These are phyloP conservation scores for Laothoe populi DNA, from an alignment of 2,888 invertebrate species.

Conservation along the genomic window DNA sequence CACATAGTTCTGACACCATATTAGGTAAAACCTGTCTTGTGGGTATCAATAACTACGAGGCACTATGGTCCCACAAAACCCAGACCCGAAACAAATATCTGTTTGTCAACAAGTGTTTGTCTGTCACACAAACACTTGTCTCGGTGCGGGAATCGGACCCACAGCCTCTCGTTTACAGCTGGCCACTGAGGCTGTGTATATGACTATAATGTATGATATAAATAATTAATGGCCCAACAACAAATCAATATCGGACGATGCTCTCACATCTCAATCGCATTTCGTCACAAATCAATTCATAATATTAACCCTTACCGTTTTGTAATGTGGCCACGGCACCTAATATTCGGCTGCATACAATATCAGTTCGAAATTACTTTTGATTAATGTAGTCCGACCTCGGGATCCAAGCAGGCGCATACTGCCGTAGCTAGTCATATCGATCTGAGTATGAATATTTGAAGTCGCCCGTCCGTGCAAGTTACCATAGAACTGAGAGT, in stretches of 20 bases:
- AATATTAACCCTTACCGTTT: slow-evolving; percentile 54
- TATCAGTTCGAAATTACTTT: slow-evolving; percentile 73
- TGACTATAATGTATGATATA: background rate
- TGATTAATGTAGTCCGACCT: slow-evolving; percentile 72
- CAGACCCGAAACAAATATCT: too few relatives aligned
- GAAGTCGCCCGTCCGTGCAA: slow-evolving; percentile 73
- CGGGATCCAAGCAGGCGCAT: slow-evolving; percentile 64
- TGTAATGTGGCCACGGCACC: slow-evolving; percentile 39
- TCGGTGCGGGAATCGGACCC: too few relatives aligned
- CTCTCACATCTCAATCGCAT: slow-evolving; percentile 24
- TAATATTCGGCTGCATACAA: slow-evolving; percentile 60
- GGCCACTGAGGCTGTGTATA: background rate
- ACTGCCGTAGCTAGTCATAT: slow-evolving; percentile 64
- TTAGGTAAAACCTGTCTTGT: too few relatives aligned
- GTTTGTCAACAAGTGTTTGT: too few relatives aligned
- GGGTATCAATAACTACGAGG: too few relatives aligned
- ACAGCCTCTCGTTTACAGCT: too few relatives aligned
- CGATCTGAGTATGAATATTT: slow-evolving; percentile 82
- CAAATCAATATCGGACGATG: slow-evolving; percentile 20
- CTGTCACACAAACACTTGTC: too few relatives aligned
- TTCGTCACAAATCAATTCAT: slow-evolving; percentile 47
- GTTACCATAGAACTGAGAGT: slow-evolving; percentile 52
- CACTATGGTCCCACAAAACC: too few relatives aligned
- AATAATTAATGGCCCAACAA: slow-evolving; percentile 10
- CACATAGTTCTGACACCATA: too few relatives aligned